Evolutionary conservation across 2,113 vertebrate genomes (phyloP).

Genomic region (Lasiurus borealis): DNA sequence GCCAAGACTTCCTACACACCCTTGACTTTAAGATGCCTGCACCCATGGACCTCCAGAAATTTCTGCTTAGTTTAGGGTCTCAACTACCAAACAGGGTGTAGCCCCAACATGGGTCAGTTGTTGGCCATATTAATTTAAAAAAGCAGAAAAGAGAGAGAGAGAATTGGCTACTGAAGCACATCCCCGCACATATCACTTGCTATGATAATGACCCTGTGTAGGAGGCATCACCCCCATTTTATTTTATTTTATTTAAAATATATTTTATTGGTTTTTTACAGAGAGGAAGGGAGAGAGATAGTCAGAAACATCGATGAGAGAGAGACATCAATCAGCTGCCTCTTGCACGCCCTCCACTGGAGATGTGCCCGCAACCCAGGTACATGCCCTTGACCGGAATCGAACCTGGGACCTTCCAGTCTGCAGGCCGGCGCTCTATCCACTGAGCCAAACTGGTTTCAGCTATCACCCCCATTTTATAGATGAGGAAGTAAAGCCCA

Average conservation of each 20-base stretch:
- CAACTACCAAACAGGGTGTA: background rate
- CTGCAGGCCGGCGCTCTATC: too few species aligned
- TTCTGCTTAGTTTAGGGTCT: background rate
- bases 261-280: too few species aligned
- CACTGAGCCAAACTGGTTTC: too few species aligned
- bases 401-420: too few species aligned
- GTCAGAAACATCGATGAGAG: too few species aligned
- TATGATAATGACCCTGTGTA: too few species aligned
- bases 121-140: background rate
- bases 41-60: background rate
- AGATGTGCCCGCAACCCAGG: too few species aligned
- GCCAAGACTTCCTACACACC: background rate
- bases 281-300: too few species aligned
- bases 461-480: background rate
- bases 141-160: background rate
- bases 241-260: too few species aligned
- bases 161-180: background rate
- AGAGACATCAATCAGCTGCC: too few species aligned
- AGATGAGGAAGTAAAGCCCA: background rate
- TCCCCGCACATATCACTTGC: background rate
- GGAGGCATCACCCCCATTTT: background rate
- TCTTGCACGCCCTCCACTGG: too few species aligned
- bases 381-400: too few species aligned
- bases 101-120: background rate
- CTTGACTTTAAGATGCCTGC: background rate